A percentile compares a stretch with the other conserved stretches of the same genome.
Conservation (phyloP, 2,113 vertebrate genomes). For the Hippocampus comes region DNA sequence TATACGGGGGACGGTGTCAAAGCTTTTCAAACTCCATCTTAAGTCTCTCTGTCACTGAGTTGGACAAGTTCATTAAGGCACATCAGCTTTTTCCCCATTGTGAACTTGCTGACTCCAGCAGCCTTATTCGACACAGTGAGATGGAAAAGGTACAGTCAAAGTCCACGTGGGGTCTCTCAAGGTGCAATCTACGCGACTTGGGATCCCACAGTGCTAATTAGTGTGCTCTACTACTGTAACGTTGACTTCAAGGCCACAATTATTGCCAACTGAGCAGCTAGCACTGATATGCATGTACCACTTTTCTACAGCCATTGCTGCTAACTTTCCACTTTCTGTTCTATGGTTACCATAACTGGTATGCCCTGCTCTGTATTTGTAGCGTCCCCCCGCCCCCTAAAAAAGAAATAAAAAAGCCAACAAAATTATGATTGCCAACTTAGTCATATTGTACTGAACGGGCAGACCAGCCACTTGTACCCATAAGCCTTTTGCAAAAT, state of each 20-base stretch:
- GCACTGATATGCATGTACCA: no score
- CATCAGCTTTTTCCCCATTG: neutral
- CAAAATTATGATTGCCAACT: no score
- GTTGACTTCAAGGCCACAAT: neutral
- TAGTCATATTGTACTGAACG: no score
- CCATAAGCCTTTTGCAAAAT: no score
- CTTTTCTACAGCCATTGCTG: no score
- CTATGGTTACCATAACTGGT: no score
- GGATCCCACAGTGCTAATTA: neutral
- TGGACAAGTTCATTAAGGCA: slow-evolving; percentile 46
- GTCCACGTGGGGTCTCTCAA: neutral
- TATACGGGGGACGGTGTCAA: slow-evolving; percentile 54
- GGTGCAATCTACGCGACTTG: neutral
- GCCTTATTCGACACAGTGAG: neutral
- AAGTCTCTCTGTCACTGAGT: slow-evolving; percentile 12
- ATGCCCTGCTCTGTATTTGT: no score
- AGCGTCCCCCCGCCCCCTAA: no score
- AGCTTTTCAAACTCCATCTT: slow-evolving; percentile 55
- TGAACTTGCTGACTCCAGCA: neutral
- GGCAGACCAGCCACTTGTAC: no score
- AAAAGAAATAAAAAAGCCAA: no score
- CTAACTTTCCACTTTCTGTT: no score
- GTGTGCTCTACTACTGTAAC: neutral
- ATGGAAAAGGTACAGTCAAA: neutral
- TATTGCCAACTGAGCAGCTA: neutral